phyloP scores from a whole-genome alignment of 2,888 invertebrate species.

The Caenorhabditis wallacei region DNA sequence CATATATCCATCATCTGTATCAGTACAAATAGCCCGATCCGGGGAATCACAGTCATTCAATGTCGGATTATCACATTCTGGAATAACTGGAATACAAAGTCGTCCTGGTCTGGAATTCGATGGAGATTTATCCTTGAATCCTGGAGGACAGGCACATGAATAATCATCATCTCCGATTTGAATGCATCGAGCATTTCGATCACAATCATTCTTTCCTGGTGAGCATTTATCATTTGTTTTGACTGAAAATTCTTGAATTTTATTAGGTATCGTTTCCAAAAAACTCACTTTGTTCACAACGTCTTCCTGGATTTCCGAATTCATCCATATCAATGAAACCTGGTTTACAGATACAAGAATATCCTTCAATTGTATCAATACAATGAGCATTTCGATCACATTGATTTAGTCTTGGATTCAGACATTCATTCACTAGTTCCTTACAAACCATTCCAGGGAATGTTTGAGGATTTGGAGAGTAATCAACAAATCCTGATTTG shows the following conservation, averaged over 20 bases:
- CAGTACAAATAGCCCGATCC: conserved; percentile 81
- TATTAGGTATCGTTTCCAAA: neutral
- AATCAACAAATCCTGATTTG: conserved; percentile 82
- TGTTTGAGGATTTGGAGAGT: conserved; percentile 82
- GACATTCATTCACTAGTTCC: conserved; percentile 81
- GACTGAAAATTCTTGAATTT: conserved; percentile 56
- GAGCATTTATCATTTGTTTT: conserved; percentile 79
- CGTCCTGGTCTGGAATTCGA: conserved; percentile 72
- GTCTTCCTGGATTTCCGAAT: conserved; percentile 82
- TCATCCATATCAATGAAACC: conserved; percentile 82
- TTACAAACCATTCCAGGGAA: conserved; percentile 81
- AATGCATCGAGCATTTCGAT: conserved; percentile 81
- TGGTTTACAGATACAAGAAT: conserved; percentile 78
- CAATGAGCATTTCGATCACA: conserved; percentile 82
- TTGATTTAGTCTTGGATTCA: conserved; percentile 73
- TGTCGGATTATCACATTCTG: conserved; percentile 80
- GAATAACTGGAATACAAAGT: conserved; percentile 76
- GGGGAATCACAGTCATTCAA: conserved; percentile 81
- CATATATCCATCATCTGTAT: conserved; percentile 81
- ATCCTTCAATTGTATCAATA: conserved; percentile 81
- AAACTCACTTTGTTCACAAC: conserved; percentile 76
- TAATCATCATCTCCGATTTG: conserved; percentile 80
- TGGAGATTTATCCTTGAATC: conserved; percentile 78
- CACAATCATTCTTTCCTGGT: conserved; percentile 82
- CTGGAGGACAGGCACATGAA: conserved; percentile 80